Conservation (phyloP, 2,113 vertebrate species). For the Gasterosteus nipponicus region DNA sequence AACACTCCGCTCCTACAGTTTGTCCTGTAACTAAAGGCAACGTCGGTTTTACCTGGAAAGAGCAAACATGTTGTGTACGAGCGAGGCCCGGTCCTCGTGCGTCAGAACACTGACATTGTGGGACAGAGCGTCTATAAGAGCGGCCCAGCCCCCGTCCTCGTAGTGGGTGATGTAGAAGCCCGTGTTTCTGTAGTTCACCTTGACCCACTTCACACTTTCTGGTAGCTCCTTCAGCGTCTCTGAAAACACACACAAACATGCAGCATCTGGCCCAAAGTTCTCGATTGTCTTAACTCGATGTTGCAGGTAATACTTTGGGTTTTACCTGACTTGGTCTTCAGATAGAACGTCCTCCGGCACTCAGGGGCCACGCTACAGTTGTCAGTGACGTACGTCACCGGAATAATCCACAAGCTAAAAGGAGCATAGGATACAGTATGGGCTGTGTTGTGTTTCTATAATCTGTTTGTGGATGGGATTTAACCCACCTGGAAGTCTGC, state of each 20-base stretch:
- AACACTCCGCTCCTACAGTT: neutral
- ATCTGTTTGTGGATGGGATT: neutral
- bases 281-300: neutral
- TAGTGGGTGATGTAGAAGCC: slow-evolving; percentile 96
- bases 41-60: slow-evolving; percentile 85
- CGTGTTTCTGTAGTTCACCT: slow-evolving; percentile 89
- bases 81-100: slow-evolving; percentile 87
- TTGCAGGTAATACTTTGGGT: slow-evolving; percentile 10
- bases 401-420: slow-evolving; percentile 89
- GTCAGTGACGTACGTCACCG: slow-evolving; percentile 87
- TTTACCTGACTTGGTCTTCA: slow-evolving; percentile 89
- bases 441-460: neutral
- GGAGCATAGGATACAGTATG: slow-evolving; percentile 36
- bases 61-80: slow-evolving; percentile 92
- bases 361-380: slow-evolving; percentile 76
- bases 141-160: slow-evolving; percentile 82
- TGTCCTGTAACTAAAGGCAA: neutral
- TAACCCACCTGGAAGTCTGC: slow-evolving; percentile 78
- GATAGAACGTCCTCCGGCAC: slow-evolving; percentile 79
- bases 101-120: slow-evolving; percentile 80
- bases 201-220: slow-evolving; percentile 88
- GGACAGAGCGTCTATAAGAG: slow-evolving; percentile 80
- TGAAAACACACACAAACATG: slow-evolving; percentile 57
- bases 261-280: neutral
- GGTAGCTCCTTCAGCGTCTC: slow-evolving; percentile 81